A percentile compares a stretch with the other conserved stretches of the same genome.
These are phyloP conservation scores for Origma solitaria DNA, from an alignment of 2,113 vertebrate genomes.

Conservation along the genomic window DNA sequence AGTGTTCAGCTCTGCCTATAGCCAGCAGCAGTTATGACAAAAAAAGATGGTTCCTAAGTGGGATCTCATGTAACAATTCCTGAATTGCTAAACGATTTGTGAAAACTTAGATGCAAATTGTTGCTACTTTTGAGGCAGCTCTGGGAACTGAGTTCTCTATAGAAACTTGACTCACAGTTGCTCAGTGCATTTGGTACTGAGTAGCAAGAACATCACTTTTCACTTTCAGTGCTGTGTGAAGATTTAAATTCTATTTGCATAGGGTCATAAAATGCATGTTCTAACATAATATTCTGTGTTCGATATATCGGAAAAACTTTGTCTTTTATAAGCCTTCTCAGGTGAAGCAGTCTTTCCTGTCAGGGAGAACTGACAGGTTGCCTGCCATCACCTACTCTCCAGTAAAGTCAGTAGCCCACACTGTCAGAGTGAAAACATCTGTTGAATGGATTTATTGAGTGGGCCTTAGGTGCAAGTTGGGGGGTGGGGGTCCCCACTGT, in stretches of 20 bases:
- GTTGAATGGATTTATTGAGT: conserved; percentile 76
- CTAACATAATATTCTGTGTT: not conserved
- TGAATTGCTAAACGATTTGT: not conserved
- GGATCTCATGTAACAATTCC: not conserved
- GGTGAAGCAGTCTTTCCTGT: conserved; percentile 27
- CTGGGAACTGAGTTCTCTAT: not conserved
- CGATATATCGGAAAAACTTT: not conserved
- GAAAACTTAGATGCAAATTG: not conserved
- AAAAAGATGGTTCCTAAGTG: not conserved
- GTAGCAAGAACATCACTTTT: not conserved
- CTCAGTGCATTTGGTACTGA: not conserved
- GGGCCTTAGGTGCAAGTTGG: not conserved
- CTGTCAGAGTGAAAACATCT: conserved; percentile 70
- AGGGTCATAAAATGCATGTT: not conserved
- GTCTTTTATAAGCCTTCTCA: not conserved
- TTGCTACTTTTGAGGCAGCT: not conserved
- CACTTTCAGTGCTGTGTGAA: not conserved
- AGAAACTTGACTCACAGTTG: not conserved
- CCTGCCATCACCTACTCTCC: conserved; percentile 52
- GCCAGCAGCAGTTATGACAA: not conserved
- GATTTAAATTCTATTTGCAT: not conserved
- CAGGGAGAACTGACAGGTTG: conserved; percentile 55
- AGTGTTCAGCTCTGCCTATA: not conserved
- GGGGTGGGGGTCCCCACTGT: conserved; percentile 23
- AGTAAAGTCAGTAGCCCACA: conserved; percentile 20